Conservation (phyloP, 1,140 invertebrate genomes). For the Hesperophylax magnus region DNA sequence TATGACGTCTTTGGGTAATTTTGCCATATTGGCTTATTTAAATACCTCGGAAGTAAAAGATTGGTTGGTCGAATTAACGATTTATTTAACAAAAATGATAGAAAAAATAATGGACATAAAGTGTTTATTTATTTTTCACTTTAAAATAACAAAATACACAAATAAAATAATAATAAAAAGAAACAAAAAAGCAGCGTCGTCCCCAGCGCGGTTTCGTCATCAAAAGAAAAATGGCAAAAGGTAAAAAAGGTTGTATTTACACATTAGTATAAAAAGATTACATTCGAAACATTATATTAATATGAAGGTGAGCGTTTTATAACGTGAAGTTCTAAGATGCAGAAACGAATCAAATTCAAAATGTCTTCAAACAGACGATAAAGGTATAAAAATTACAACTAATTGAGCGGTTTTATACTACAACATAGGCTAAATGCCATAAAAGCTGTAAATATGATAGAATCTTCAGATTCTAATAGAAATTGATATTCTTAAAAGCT, state of each 20-base stretch:
- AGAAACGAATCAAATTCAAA: not conserved
- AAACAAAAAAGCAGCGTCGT: conserved; percentile 10
- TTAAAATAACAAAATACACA: conserved; percentile 26
- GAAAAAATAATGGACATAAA: conserved; percentile 43
- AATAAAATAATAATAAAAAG: conserved; percentile 11
- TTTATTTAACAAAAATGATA: conserved; percentile 44
- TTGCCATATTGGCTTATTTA: too few species aligned
- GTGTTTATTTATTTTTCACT: conserved; percentile 40
- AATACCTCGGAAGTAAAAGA: conserved; percentile 16
- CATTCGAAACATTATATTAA: conserved; percentile 14
- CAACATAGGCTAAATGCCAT: conserved; percentile 24
- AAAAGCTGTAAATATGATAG: not conserved
- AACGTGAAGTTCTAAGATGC: conserved; percentile 21
- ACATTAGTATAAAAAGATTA: conserved; percentile 39
- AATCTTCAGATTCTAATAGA: not conserved
- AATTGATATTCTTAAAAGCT: too few species aligned
- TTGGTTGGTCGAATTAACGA: conserved; percentile 1
- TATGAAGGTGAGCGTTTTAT: conserved; percentile 9
- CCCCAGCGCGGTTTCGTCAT: not conserved
- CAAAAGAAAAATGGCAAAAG: not conserved
- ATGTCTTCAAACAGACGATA: not conserved
- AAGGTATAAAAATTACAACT: conserved; percentile 41
- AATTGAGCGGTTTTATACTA: conserved; percentile 31
- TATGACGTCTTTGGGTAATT: too few species aligned
- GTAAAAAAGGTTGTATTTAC: conserved; percentile 30